Evolutionary conservation across 2,797 vertebrate species (phyloP).

Genomic region (Hylomyscus alleni): DNA sequence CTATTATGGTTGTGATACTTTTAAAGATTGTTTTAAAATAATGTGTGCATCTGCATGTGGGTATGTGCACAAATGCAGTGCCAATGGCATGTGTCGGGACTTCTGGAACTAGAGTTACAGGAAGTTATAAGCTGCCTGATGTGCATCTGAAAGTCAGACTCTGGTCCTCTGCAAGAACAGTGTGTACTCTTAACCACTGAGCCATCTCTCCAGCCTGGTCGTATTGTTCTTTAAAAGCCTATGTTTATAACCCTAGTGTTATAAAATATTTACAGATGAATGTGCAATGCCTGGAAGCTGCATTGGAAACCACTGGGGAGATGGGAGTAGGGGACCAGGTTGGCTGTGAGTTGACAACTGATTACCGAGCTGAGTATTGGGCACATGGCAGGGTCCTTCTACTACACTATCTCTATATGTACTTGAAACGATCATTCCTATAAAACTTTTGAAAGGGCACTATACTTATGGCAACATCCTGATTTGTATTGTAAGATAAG

Average conservation of each 20-base stretch:
- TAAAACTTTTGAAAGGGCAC: constrained; percentile 20
- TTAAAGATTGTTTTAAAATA: not conserved
- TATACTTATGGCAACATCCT: not conserved
- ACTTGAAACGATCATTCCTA: not conserved
- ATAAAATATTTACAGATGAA: constrained; percentile 27
- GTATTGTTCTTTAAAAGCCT: not conserved
- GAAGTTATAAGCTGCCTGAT: not conserved
- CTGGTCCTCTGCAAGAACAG: not conserved
- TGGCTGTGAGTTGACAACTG: not conserved
- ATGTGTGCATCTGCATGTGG: not conserved
- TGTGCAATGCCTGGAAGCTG: not conserved
- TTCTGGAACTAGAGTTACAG: not conserved
- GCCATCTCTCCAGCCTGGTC: not conserved
- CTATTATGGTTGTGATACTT: not conserved
- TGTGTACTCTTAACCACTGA: not conserved
- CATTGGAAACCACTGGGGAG: not conserved
- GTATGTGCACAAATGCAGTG: not conserved
- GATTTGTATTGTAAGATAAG: constrained; percentile 27
- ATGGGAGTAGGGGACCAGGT: not conserved
- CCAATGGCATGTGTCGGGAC: not conserved
- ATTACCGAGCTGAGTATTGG: not conserved
- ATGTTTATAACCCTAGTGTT: not conserved
- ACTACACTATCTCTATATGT: accelerated
- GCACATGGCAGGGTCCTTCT: not conserved
- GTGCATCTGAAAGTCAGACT: not conserved